Evolutionary conservation across 2,113 vertebrate genomes (phyloP).

Genomic region (Xiphophorus hellerii): DNA sequence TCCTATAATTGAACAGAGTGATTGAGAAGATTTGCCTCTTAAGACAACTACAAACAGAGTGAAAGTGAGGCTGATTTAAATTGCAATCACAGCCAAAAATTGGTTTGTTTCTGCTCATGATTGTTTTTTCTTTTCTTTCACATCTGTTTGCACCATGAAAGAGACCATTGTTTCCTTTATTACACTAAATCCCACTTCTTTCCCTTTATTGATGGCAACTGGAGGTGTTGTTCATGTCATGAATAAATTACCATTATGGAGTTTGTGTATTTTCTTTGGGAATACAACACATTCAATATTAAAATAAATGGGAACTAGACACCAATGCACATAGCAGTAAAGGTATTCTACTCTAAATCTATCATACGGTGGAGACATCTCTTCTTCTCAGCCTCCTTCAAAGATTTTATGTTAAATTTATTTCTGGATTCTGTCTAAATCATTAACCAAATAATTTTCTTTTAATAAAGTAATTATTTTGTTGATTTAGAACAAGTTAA

Average conservation of each 20-base stretch:
- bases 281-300: neutral
- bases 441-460: too few relatives aligned
- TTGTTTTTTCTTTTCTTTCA: conserved; percentile 1
- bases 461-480: too few relatives aligned
- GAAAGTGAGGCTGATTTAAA: conserved; percentile 14
- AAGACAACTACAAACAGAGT: conserved; percentile 1
- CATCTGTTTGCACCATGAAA: neutral
- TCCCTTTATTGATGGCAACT: neutral
- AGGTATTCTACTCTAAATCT: neutral
- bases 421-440: too few relatives aligned
- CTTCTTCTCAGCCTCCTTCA: too few relatives aligned
- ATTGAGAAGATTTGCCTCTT: conserved; percentile 20
- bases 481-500: too few relatives aligned
- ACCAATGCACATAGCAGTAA: neutral
- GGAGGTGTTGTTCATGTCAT: neutral
- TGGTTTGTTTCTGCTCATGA: conserved; percentile 3
- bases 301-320: too few relatives aligned
- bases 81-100: conserved; percentile 10
- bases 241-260: neutral
- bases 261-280: neutral
- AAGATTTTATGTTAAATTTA: too few relatives aligned
- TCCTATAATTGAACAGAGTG: conserved; percentile 3
- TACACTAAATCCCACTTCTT: neutral
- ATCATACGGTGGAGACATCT: too few relatives aligned
- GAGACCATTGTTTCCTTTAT: neutral